phyloP scores from a whole-genome alignment of 2,797 vertebrate genomes.

The Myotis daubentonii region DNA sequence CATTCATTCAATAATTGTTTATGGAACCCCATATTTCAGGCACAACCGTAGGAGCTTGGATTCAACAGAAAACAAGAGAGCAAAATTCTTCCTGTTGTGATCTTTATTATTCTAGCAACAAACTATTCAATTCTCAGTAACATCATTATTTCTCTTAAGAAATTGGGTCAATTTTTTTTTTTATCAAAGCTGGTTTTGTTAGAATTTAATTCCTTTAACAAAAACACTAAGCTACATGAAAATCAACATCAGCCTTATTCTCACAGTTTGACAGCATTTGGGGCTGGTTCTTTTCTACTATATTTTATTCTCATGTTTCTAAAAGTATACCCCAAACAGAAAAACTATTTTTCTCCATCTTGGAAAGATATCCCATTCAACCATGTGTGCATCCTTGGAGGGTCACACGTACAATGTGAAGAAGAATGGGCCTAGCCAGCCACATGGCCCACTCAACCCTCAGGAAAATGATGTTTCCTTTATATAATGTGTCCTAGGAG shows the following conservation, averaged over 20 bases:
- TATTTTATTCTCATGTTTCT: background rate
- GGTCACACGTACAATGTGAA: background rate
- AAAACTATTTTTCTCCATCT: background rate
- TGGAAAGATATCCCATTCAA: background rate
- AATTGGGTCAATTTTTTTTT: conserved; percentile 37
- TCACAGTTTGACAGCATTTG: background rate
- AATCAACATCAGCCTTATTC: background rate
- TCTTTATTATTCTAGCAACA: conserved; percentile 33
- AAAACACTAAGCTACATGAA: conserved; percentile 45
- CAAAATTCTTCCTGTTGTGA: background rate
- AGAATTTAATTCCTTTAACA: conserved; percentile 52
- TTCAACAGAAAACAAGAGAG: conserved; percentile 1
- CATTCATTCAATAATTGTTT: conserved; percentile 5
- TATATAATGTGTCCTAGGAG: background rate
- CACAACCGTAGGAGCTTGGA: background rate
- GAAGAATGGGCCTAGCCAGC: background rate
- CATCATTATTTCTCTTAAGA: conserved; percentile 31
- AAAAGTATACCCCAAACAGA: background rate
- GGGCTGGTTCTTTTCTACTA: background rate
- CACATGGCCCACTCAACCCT: background rate
- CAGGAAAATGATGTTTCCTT: background rate
- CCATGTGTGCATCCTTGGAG: background rate
- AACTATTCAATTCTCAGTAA: conserved; percentile 18
- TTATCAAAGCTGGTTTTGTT: conserved; percentile 55
- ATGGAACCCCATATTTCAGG: background rate